A percentile compares a stretch with the other conserved stretches of the same genome.
phyloP scores from a whole-genome alignment of 1,140 invertebrate species.

The Drosophila eugracilis region DNA sequence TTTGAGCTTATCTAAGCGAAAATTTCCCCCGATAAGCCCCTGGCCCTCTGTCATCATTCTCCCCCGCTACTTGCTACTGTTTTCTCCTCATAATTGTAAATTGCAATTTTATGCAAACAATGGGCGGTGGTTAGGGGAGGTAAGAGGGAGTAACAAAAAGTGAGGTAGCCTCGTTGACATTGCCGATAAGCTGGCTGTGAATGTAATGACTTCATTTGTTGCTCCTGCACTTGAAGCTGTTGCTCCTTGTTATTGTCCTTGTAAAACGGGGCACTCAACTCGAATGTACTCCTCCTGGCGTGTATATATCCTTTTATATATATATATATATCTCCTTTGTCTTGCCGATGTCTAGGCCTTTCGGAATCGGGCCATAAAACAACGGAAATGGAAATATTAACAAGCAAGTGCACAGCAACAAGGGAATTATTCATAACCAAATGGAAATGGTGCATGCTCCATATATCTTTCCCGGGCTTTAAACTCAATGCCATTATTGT shows the following conservation, averaged over 20 bases:
- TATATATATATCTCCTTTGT: constrained; percentile 11
- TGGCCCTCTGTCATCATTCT: constrained; percentile 32
- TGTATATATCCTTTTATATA: too few relatives aligned
- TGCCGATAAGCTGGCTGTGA: constrained; percentile 63
- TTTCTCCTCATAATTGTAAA: constrained; percentile 84
- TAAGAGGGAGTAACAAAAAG: background rate
- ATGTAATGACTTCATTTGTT: constrained; percentile 70
- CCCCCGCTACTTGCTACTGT: constrained; percentile 13
- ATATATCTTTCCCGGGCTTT: constrained; percentile 63
- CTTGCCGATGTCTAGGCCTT: constrained; percentile 58
- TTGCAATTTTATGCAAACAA: constrained; percentile 85
- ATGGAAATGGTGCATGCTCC: constrained; percentile 75
- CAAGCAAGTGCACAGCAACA: constrained; percentile 76
- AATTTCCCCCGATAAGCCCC: constrained; percentile 20
- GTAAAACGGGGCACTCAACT: constrained; percentile 70
- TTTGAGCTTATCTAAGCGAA: constrained; percentile 27
- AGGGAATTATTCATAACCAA: constrained; percentile 80
- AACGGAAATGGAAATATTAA: constrained; percentile 84
- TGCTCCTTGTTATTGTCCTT: constrained; percentile 71
- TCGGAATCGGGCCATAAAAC: constrained; percentile 77
- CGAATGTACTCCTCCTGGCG: constrained; percentile 5
- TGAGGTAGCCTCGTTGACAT: constrained; percentile 55
- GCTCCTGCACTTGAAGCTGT: constrained; percentile 64
- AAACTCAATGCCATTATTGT: constrained; percentile 51
- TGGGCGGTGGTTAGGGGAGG: constrained; percentile 3